These are phyloP conservation scores for Neelides sp. DNA, from an alignment of 1,140 invertebrate species.

Conservation along the genomic window DNA sequence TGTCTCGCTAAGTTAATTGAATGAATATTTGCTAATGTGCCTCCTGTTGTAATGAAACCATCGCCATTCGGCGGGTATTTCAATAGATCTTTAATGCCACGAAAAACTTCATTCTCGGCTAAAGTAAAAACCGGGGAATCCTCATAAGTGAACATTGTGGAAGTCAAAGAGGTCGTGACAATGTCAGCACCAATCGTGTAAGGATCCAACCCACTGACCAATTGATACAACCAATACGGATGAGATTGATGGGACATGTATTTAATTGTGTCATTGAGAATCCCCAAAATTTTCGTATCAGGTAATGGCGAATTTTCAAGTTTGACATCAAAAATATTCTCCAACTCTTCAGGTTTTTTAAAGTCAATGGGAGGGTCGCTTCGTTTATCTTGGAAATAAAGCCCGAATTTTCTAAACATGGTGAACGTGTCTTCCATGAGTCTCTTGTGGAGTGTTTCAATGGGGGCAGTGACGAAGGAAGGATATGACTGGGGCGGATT, in stretches of 20 bases:
- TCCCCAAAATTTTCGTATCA: background rate
- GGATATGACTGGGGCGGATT: too few relatives aligned
- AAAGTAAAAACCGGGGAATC: conserved; percentile 5
- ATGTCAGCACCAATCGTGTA: conserved; percentile 5
- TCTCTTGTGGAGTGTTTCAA: background rate
- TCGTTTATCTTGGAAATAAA: background rate
- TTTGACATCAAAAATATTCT: conserved; percentile 3
- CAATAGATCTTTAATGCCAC: background rate
- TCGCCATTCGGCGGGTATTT: background rate
- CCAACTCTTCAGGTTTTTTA: conserved; percentile 4
- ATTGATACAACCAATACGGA: conserved; percentile 7
- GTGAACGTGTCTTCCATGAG: conserved; percentile 1
- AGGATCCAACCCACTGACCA: conserved; percentile 10
- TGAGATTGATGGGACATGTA: conserved; percentile 3
- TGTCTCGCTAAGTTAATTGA: background rate
- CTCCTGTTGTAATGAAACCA: background rate
- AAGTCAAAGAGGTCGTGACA: background rate
- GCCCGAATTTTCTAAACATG: background rate
- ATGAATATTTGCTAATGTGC: background rate
- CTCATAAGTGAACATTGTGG: conserved; percentile 4
- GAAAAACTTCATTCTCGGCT: conserved; percentile 4
- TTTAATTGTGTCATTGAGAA: background rate
- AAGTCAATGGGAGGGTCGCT: background rate
- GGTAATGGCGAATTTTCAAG: background rate
- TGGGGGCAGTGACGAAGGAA: background rate